Evolutionary conservation across 2,113 vertebrate species (phyloP).

Genomic region (Malurus elegans): DNA sequence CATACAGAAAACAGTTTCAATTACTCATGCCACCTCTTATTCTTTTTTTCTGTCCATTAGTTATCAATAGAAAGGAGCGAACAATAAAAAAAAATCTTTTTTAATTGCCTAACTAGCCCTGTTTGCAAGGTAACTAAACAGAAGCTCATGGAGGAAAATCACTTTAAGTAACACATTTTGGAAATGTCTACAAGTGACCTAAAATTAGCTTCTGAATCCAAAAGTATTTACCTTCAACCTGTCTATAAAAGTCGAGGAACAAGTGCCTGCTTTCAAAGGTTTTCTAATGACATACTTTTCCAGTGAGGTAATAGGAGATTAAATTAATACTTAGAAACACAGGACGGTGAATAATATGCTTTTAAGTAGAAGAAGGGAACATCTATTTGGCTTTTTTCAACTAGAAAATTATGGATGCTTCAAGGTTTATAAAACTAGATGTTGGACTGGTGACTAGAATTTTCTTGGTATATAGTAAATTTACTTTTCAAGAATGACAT

Average conservation of each 20-base stretch:
- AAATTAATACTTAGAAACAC: background rate
- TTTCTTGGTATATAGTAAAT: background rate
- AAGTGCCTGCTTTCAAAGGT: background rate
- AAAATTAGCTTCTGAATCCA: background rate
- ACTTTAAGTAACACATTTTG: background rate
- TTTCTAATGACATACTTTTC: background rate
- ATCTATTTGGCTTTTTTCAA: background rate
- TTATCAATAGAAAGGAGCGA: background rate
- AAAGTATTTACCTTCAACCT: background rate
- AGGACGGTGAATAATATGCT: background rate
- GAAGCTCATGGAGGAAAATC: background rate
- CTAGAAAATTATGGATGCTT: background rate
- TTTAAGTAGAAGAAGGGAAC: background rate
- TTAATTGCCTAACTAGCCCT: background rate
- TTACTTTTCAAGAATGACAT: background rate
- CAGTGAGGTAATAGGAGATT: background rate
- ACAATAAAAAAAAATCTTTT: background rate
- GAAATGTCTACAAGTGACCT: background rate
- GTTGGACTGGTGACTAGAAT: background rate
- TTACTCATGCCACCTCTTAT: background rate
- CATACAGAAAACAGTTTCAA: background rate
- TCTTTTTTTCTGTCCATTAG: background rate
- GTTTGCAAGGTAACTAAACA: background rate
- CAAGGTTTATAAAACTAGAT: background rate
- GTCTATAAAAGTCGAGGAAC: background rate